Percentiles rank a stretch among this genome's conserved stretches.
phyloP scores from a whole-genome alignment of 1,140 invertebrate species.

The Liolophura sinensis region DNA sequence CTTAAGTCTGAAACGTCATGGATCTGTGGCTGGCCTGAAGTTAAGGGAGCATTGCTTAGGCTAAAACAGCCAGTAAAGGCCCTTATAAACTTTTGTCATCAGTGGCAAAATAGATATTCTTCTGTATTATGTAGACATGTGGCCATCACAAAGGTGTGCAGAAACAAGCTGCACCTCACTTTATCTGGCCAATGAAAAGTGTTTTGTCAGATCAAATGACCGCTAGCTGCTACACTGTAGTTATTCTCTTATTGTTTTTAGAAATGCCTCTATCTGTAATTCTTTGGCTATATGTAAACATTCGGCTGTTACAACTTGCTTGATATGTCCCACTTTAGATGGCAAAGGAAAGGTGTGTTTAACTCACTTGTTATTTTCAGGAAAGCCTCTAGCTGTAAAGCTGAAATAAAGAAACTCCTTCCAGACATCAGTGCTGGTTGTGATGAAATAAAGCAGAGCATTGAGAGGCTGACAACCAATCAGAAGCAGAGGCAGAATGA shows the following conservation, averaged over 20 bases:
- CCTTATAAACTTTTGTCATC: too few species aligned
- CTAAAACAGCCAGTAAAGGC: too few species aligned
- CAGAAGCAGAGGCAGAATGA: slow-evolving; percentile 25
- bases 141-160: not conserved
- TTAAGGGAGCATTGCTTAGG: too few species aligned
- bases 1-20: too few species aligned
- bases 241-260: not conserved
- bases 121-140: too few species aligned
- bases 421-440: slow-evolving; percentile 18
- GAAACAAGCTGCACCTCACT: not conserved
- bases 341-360: not conserved
- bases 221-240: too few species aligned
- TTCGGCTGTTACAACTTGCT: not conserved
- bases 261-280: not conserved
- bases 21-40: too few species aligned
- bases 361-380: slow-evolving; percentile 16
- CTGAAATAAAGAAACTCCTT: slow-evolving; percentile 16
- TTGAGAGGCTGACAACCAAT: slow-evolving; percentile 16
- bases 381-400: slow-evolving; percentile 26
- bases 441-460: slow-evolving; percentile 22
- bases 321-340: not conserved
- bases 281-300: not conserved
- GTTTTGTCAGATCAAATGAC: too few species aligned
- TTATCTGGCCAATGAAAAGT: not conserved
- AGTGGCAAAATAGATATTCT: too few species aligned